Conservation (phyloP, 2,113 vertebrate species). For the Atlantisia rogersi region DNA sequence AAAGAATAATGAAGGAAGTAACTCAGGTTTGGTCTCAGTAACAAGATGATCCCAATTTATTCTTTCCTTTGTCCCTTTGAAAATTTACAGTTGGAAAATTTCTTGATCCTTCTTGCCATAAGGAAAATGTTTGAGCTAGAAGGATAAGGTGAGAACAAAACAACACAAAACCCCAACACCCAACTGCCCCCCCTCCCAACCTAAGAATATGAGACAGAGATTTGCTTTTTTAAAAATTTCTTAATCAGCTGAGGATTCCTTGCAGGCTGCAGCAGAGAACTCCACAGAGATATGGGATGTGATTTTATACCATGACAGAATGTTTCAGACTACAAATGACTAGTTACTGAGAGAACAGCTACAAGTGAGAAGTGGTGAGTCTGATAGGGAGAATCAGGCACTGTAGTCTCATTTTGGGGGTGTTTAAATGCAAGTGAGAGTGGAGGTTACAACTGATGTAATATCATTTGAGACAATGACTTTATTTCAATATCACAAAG, state of each 20-base stretch:
- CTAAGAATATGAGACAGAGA: background rate
- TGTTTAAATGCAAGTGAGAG: background rate
- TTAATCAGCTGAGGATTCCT: background rate
- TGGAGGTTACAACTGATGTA: background rate
- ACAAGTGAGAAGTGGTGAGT: background rate
- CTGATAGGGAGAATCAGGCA: background rate
- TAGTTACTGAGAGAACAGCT: background rate
- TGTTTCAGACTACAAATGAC: background rate
- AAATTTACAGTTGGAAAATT: background rate
- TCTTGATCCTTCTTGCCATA: background rate
- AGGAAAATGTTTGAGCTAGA: background rate
- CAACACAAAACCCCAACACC: background rate
- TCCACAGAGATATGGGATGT: background rate
- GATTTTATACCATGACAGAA: background rate
- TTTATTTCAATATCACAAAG: background rate
- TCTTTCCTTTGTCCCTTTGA: background rate
- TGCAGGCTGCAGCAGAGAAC: background rate
- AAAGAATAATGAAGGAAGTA: background rate
- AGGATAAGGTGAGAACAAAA: background rate
- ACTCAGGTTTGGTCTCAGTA: background rate
- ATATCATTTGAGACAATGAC: background rate
- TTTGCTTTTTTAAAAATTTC: background rate
- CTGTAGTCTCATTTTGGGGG: background rate
- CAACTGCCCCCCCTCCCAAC: fast-evolving
- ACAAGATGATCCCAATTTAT: background rate